A percentile compares a stretch with the other conserved stretches of the same genome.
Conservation (phyloP, 1,140 invertebrate genomes). For the Rhizoglyphus robini region DNA sequence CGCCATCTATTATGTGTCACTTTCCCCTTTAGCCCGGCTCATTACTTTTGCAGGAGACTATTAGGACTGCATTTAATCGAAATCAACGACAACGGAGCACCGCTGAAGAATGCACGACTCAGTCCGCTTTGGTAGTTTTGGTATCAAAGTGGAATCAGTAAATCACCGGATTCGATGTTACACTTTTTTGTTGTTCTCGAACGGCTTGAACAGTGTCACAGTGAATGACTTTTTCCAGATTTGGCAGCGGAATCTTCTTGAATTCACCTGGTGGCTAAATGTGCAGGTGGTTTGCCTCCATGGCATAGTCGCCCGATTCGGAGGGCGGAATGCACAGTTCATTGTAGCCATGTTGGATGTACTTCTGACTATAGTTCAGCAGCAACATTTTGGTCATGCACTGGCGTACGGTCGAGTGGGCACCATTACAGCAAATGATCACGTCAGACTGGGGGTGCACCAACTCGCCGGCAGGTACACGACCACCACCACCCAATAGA, state of each 20-base stretch:
- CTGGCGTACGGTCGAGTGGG: constrained; percentile 69
- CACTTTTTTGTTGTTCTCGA: constrained; percentile 34
- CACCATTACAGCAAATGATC: constrained; percentile 86
- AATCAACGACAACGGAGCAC: constrained; percentile 55
- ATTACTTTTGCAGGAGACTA: no score
- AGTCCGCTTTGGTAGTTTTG: constrained; percentile 39
- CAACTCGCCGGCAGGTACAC: not conserved
- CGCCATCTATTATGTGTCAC: no score
- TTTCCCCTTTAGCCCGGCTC: no score
- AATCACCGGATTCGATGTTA: not conserved
- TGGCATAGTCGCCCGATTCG: constrained; percentile 46
- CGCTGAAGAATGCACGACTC: constrained; percentile 55
- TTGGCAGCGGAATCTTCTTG: constrained; percentile 97
- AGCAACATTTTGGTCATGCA: constrained; percentile 61
- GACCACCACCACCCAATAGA: not conserved
- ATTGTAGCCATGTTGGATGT: constrained; percentile 89
- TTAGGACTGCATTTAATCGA: constrained; percentile 54
- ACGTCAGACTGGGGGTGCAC: constrained; percentile 46
- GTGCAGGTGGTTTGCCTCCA: constrained; percentile 76
- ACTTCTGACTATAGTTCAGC: constrained; percentile 73
- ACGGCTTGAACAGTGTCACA: constrained; percentile 92
- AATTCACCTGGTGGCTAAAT: constrained; percentile 91
- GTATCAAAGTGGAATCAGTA: no score
- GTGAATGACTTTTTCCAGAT: constrained; percentile 85
- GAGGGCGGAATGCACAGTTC: constrained; percentile 71